phyloP scores from a whole-genome alignment of 2,113 vertebrate species.

The Callochromis pleurospilus region DNA sequence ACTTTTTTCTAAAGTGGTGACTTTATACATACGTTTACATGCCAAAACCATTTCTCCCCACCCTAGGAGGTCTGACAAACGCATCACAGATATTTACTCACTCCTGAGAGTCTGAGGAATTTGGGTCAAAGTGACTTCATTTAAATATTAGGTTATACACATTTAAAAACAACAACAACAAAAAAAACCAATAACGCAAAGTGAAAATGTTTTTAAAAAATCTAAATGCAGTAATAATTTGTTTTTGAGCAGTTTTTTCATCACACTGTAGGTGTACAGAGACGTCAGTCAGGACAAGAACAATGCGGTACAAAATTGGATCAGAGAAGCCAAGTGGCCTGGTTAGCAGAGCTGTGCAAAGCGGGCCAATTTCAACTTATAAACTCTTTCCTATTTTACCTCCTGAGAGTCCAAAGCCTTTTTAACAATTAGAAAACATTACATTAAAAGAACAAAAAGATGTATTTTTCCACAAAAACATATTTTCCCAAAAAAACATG shows the following conservation, averaged over 20 bases:
- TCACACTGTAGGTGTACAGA: neutral
- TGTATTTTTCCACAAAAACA: neutral
- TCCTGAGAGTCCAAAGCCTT: neutral
- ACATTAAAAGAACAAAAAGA: neutral
- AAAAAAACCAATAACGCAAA: neutral
- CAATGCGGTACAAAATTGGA: neutral
- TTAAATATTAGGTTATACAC: neutral
- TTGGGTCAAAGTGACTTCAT: neutral
- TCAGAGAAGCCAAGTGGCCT: neutral
- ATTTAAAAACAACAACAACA: rapidly evolving
- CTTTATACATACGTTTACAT: neutral
- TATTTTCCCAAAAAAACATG: neutral
- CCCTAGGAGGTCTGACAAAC: neutral
- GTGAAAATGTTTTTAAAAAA: neutral
- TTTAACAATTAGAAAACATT: neutral
- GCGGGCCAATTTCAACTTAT: neutral
- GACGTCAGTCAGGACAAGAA: neutral
- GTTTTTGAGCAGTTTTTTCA: neutral
- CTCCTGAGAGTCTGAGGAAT: neutral
- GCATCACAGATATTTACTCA: neutral
- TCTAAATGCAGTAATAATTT: neutral
- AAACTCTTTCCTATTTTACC: neutral
- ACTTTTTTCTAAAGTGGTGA: neutral
- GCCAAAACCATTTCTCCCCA: neutral
- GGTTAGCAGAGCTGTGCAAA: neutral